These are phyloP conservation scores for Stenurella melanura DNA, from an alignment of 2,888 invertebrate species.

Conservation along the genomic window DNA sequence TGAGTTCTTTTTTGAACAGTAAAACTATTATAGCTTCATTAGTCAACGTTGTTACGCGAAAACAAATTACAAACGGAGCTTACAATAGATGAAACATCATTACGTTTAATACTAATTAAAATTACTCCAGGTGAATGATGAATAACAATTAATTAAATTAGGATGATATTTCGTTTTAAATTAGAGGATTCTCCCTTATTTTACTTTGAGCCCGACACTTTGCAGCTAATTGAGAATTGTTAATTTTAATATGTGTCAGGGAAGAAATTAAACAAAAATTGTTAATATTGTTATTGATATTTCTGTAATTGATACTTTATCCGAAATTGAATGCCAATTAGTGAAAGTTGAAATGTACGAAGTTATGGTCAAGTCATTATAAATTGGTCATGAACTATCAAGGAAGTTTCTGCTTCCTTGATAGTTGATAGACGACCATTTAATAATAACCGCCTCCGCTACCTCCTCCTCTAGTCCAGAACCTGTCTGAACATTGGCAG, in stretches of 20 bases:
- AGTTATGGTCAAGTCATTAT: no score
- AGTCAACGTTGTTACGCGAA: conserved; percentile 43
- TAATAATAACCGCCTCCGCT: no score
- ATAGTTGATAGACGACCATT: no score
- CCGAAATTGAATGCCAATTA: no score
- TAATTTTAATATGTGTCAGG: not conserved
- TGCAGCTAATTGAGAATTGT: conserved; percentile 4
- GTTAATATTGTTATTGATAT: not conserved
- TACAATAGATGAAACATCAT: conserved; percentile 50
- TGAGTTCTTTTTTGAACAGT: conserved; percentile 46
- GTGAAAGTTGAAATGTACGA: no score
- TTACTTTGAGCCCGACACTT: not conserved
- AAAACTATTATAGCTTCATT: conserved; percentile 55
- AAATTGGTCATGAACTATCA: no score
- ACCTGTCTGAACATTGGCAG: no score
- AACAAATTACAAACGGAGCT: conserved; percentile 46
- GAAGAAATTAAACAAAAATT: not conserved
- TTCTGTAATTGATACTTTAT: not conserved
- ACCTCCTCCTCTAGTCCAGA: no score
- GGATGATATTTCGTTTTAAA: conserved; percentile 30
- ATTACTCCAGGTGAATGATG: conserved; percentile 47
- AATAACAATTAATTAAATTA: conserved; percentile 45
- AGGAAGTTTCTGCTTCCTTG: no score
- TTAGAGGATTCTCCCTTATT: not conserved
- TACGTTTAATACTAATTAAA: conserved; percentile 48